Evolutionary conservation across 2,797 vertebrate species (phyloP).

Genomic region (Aldrovandia affinis): DNA sequence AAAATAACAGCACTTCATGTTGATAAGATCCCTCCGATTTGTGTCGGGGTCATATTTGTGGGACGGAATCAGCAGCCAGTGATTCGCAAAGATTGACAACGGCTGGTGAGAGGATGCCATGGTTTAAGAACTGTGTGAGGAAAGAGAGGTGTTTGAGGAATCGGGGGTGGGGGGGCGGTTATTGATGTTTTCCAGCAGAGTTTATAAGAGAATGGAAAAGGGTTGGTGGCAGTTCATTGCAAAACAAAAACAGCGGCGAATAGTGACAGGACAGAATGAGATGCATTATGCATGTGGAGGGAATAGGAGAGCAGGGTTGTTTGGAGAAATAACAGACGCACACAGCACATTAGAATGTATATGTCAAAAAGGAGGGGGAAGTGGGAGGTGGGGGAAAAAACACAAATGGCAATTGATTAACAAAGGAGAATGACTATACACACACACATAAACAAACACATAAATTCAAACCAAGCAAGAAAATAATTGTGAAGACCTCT

Average conservation of each 20-base stretch:
- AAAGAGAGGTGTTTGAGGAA: conserved; percentile 53
- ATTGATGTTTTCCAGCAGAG: conserved; percentile 35
- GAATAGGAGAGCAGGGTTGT: conserved; percentile 52
- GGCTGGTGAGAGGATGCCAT: conserved; percentile 22
- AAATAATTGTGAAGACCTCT: too few species aligned
- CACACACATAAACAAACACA: neutral
- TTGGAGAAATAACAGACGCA: conserved; percentile 42
- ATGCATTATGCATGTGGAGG: conserved; percentile 54
- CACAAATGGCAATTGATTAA: conserved; percentile 36
- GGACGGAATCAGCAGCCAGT: neutral
- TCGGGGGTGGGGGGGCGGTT: conserved; percentile 37
- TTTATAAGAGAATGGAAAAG: conserved; percentile 24
- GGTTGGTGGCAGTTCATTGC: conserved; percentile 44
- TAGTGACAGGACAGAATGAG: conserved; percentile 47
- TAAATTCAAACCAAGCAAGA: too few species aligned
- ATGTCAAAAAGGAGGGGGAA: conserved; percentile 5
- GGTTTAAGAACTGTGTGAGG: conserved; percentile 32
- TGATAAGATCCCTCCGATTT: too few species aligned
- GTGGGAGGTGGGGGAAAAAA: conserved; percentile 6
- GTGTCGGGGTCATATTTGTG: neutral
- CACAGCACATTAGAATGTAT: neutral
- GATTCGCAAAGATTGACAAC: conserved; percentile 38
- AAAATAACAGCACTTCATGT: too few species aligned
- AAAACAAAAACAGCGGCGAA: conserved; percentile 40
- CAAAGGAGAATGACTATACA: neutral